phyloP scores from a whole-genome alignment of 2,113 vertebrate species.

The Phodopus roborovskii region DNA sequence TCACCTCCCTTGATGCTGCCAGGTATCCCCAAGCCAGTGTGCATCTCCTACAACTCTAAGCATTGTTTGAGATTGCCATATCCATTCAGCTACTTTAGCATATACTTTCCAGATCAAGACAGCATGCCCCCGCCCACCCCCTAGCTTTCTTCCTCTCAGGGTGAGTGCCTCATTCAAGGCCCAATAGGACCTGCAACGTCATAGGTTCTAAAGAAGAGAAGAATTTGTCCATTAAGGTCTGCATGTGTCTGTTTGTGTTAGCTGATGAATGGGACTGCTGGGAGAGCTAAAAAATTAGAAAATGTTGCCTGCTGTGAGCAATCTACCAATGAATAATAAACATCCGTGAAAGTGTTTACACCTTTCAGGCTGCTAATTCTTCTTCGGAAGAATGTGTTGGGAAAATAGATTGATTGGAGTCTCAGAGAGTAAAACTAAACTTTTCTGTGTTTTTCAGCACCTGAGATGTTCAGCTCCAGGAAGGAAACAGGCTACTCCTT shows the following conservation, averaged over 20 bases:
- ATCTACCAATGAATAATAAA: background rate
- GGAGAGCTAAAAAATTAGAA: conserved; percentile 19
- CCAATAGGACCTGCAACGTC: background rate
- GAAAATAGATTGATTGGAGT: background rate
- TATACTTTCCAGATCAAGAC: background rate
- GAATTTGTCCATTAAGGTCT: background rate
- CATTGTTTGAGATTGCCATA: background rate
- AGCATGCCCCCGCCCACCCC: background rate
- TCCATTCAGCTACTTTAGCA: background rate
- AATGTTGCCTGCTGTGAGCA: background rate
- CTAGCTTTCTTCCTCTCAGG: background rate
- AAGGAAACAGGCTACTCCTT: conserved; percentile 93
- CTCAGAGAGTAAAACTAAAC: background rate
- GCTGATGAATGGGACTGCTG: conserved; percentile 7
- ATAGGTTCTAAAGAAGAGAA: background rate
- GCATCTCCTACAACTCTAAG: background rate
- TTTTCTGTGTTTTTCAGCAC: conserved; percentile 88
- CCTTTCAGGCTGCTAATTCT: background rate
- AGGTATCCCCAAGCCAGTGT: background rate
- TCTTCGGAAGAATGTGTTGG: background rate
- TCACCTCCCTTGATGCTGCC: background rate
- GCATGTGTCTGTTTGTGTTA: background rate
- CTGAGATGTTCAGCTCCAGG: conserved; percentile 94
- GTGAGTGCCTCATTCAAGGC: background rate
- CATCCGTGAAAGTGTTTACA: background rate